Base-by-base conservation (phyloP, 1,140 invertebrate genomes). In the Cepaea nemoralis region DNA sequence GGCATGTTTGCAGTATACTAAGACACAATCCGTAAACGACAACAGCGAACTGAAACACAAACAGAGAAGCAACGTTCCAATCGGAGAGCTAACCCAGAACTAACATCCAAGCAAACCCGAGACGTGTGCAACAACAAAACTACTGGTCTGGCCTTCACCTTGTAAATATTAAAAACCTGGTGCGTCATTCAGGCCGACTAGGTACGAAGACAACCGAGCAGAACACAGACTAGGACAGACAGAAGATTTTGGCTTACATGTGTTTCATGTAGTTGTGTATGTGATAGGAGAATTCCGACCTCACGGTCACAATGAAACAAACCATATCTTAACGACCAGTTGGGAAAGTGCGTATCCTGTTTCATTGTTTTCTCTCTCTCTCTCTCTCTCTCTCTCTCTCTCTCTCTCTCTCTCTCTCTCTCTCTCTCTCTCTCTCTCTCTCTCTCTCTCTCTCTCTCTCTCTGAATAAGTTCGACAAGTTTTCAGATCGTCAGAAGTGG, bases 1-100 rank as follows among this genome's bases (percentile, higher is more conserved):
- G 86, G 86, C 86, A 87, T 87, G 45, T 31, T 81, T 27, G 59
- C n/a, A 63, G n/a, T 63, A 63, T 63, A 31, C 6, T 55, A 19
- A 8, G 2, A 63, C 33, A 63, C 59, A 63, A 63, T 63, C 59
- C 50, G 5, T 55, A 55, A 55, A 55, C 42, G 8, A 45, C 50
- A 55, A 24, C 50, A 55, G n/a, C n/a, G 50, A 55, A 55, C 50
- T 10, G 8, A 55, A 55, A 3, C 42, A 10, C 42, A 45, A 45
- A 45, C 42, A 8, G 42, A 45, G 8, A 19, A 45, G n/a, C 50
- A 55, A 55, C 50, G 8, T 19, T 14, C 50, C 1, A 14, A 3
- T 55, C 50, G 16, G 50, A 55, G 19, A 22, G 50, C 50, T 55
- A 55, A 5, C 6, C 50, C n/a, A 14, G 19, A 55, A 14, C n/a